phyloP scores from a whole-genome alignment of 2,888 invertebrate species.

The Morpho achilles region DNA sequence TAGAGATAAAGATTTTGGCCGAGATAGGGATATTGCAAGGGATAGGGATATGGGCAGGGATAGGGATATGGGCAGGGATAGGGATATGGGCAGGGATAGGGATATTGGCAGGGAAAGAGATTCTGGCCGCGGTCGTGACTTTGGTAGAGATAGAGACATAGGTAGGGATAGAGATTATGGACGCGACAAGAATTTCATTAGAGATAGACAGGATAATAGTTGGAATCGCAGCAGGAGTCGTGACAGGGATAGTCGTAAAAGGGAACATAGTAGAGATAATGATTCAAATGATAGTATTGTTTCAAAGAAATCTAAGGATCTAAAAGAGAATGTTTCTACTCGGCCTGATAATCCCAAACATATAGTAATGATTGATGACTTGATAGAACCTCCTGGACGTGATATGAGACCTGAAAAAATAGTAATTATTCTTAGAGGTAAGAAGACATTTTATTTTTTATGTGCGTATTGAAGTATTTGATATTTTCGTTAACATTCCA shows the following conservation, averaged over 20 bases:
- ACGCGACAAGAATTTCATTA: slow-evolving; percentile 30
- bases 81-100: slow-evolving; percentile 40
- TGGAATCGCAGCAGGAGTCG: slow-evolving; percentile 49
- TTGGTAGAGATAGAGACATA: slow-evolving; percentile 20
- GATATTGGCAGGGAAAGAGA: slow-evolving; percentile 33
- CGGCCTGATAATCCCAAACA: slow-evolving; percentile 41
- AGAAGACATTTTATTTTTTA: slow-evolving; percentile 11
- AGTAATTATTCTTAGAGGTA: slow-evolving; percentile 91
- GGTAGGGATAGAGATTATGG: slow-evolving; percentile 40
- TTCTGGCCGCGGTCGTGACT: slow-evolving; percentile 44
- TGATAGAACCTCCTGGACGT: slow-evolving; percentile 89
- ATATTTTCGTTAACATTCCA: too few species aligned
- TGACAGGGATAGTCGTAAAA: slow-evolving; percentile 57
- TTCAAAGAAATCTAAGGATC: slow-evolving; percentile 46
- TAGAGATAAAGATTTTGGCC: slow-evolving; percentile 1
- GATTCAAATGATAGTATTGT: slow-evolving; percentile 36
- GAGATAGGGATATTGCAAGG: slow-evolving; percentile 23
- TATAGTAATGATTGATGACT: slow-evolving; percentile 87
- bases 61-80: slow-evolving; percentile 32
- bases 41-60: slow-evolving; percentile 33
- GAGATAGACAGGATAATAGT: slow-evolving; percentile 36
- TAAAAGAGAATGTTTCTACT: not conserved
- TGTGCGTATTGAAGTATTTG: too few species aligned
- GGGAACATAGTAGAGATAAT: slow-evolving; percentile 53
- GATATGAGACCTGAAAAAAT: slow-evolving; percentile 88